Evolutionary conservation across 2,888 invertebrate species (phyloP), one percentile per base, ranked within the genome.

Genomic region (Sphecodes monilicornis): DNA sequence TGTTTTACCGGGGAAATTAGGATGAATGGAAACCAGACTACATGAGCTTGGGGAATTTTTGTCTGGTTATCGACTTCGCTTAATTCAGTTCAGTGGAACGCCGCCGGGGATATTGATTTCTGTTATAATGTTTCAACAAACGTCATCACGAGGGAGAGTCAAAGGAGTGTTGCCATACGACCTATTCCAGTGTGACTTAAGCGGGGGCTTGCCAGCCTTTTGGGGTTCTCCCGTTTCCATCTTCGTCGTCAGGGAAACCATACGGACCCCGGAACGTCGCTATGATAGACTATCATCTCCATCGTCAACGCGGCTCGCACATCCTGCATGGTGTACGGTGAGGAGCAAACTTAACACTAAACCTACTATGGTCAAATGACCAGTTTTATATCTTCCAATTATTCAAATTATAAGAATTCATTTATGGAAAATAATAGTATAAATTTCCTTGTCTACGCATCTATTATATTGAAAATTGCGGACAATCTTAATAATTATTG

Each of bases 211-310:
- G 26, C 57, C 26, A 26, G 26, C n/a, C 57, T 22, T 57, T 57
- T 57, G 11, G 54, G n/a, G n/a, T n/a, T 54, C n/a, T 54, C 54
- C 54, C n/a, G 54, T 54, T n/a, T 11, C 54, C n/a, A 54, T 54
- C 54, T 11, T 54, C n/a, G 54, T 54, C 54, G 54, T 54, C 54
- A n/a, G 54, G 54, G 54, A 54, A 54, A 54, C 54, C 54, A n/a
- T 54, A 3, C 54, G 54, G 11, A 10, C 10, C 54, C n/a, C 54
- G n/a, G 54, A 54, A 54, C 54, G 11, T n/a, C n/a, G 54, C 54
- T 54, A 54, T n/a, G n/a, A 54, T 54, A 54, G 54, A 54, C 54
- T 54, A n/a, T 54, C 11, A 54, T 54, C n/a, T 11, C 54, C 54
- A n/a, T 54, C 54, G 54, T 54, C 54, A n/a, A 54, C 54, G 54